Percentiles rank a stretch among this genome's conserved stretches.
Conservation (phyloP, 1,140 invertebrate genomes). For the Lamellibrachia luymesi region DNA sequence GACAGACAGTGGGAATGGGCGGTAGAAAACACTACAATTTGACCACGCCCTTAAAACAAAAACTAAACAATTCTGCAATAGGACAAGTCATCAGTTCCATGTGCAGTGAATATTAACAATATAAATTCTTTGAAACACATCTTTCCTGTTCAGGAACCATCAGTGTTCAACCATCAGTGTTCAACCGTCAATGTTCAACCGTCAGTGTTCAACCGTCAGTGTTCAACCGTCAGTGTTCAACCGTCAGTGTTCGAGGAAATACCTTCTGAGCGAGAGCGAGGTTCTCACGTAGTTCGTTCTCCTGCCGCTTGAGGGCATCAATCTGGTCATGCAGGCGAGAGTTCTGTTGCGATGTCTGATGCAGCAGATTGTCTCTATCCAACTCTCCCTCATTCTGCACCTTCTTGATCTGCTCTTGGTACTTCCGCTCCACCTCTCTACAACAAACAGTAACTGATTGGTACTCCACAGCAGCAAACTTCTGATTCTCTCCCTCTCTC, state of each 20-base stretch:
- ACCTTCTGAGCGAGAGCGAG: constrained; percentile 32
- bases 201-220: too few relatives aligned
- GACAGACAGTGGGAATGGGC: too few relatives aligned
- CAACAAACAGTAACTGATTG: not conserved
- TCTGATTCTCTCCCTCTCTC: not conserved
- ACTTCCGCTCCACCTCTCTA: constrained; percentile 70
- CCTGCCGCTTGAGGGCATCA: constrained; percentile 33
- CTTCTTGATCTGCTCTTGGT: constrained; percentile 71
- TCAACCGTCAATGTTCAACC: too few relatives aligned
- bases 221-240: not conserved
- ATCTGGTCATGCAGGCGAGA: constrained; percentile 27
- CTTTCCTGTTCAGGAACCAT: too few relatives aligned
- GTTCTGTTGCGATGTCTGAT: constrained; percentile 22
- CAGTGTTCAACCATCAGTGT: too few relatives aligned
- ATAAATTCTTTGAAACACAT: too few relatives aligned
- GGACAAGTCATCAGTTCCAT: too few relatives aligned
- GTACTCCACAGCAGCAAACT: not conserved
- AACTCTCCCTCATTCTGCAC: constrained; percentile 66
- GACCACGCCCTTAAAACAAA: too few relatives aligned
- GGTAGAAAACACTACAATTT: too few relatives aligned
- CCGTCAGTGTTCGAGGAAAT: not conserved
- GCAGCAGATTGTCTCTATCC: constrained; percentile 31
- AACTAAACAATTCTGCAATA: too few relatives aligned
- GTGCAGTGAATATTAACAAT: too few relatives aligned
- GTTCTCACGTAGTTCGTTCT: constrained; percentile 32